phyloP scores from a whole-genome alignment of 2,113 vertebrate species.

The Mus pahari region DNA sequence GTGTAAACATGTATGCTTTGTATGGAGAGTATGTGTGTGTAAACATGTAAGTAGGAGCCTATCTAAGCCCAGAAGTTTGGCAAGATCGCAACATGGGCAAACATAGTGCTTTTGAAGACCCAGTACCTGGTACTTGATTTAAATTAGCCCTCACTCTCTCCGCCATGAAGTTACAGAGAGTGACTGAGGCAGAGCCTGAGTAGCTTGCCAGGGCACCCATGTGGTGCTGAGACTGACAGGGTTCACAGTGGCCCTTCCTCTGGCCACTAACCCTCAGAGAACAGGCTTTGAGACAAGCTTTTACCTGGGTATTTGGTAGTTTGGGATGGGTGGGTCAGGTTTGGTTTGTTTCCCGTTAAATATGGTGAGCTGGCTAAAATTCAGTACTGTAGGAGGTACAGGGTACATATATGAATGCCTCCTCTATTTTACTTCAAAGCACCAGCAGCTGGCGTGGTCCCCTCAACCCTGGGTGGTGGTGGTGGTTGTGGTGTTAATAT shows the following conservation, averaged over 20 bases:
- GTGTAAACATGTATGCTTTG: no score
- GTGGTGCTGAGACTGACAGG: background rate
- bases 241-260: no score
- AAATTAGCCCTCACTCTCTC: background rate
- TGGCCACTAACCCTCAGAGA: background rate
- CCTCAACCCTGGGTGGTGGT: background rate
- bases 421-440: background rate
- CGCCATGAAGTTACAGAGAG: background rate
- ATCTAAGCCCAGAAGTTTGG: background rate
- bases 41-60: no score
- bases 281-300: background rate
- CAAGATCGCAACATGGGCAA: background rate
- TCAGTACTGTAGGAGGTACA: background rate
- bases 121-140: background rate
- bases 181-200: background rate
- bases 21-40: no score
- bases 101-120: no score
- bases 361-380: background rate
- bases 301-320: background rate
- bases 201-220: background rate
- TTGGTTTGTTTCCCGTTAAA: background rate
- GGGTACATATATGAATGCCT: fast-evolving
- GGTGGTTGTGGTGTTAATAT: background rate
- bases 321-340: background rate
- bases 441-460: background rate